Evolutionary conservation across 1,140 invertebrate genomes (phyloP).

Genomic region (Calliopsis andreniformis): DNA sequence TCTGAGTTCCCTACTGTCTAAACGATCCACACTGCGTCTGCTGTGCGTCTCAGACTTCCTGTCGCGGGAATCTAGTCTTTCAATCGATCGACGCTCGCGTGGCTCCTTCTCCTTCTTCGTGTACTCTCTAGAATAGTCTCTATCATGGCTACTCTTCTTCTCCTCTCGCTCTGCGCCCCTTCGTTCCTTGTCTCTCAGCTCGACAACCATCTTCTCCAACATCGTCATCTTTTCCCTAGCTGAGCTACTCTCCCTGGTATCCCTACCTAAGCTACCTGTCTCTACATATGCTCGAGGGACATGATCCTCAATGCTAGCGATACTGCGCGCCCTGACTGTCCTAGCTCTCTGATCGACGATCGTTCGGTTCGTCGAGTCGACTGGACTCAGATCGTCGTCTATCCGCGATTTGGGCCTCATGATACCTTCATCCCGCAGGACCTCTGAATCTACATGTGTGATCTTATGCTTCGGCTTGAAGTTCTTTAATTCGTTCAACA

Average conservation of each 20-base stretch:
- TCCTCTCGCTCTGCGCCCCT: conserved; percentile 70
- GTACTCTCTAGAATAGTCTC: conserved; percentile 72
- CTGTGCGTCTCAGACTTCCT: conserved; percentile 56
- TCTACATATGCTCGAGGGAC: conserved; percentile 63
- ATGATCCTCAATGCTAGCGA: conserved; percentile 76
- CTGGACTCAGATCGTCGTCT: conserved; percentile 77
- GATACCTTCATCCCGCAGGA: conserved; percentile 79
- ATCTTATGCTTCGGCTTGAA: conserved; percentile 79
- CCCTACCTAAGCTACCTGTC: conserved; percentile 77
- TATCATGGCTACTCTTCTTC: conserved; percentile 69
- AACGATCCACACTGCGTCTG: conserved; percentile 56
- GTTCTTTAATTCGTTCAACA: conserved; percentile 78
- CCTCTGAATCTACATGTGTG: conserved; percentile 79
- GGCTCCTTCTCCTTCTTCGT: conserved; percentile 69
- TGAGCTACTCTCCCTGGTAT: conserved; percentile 59
- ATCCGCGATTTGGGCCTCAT: conserved; percentile 80
- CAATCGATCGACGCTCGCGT: conserved; percentile 71
- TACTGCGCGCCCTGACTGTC: conserved; percentile 73
- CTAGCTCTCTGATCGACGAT: conserved; percentile 52
- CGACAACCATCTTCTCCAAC: conserved; percentile 57
- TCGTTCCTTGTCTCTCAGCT: conserved; percentile 73
- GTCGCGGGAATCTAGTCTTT: conserved; percentile 69
- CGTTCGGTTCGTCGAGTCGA: conserved; percentile 63
- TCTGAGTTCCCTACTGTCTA: conserved; percentile 68
- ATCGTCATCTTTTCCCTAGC: conserved; percentile 63